Evolutionary conservation across 2,113 vertebrate species (phyloP).

Genomic region (Lonchura striata): DNA sequence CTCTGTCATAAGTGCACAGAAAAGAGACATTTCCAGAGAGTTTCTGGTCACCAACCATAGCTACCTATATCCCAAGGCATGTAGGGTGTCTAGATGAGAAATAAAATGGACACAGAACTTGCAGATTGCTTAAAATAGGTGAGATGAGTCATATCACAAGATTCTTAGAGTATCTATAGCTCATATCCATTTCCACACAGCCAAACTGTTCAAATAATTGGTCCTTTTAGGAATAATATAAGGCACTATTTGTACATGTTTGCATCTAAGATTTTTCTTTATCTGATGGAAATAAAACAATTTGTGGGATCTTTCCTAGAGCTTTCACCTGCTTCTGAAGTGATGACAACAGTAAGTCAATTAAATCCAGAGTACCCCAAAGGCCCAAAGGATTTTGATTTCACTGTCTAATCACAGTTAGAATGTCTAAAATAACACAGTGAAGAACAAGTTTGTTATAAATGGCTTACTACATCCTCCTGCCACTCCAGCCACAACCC

Average conservation of each 20-base stretch:
- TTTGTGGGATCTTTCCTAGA: not conserved
- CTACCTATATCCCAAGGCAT: not conserved
- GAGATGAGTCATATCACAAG: not conserved
- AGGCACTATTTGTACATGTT: not conserved
- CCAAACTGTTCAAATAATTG: not conserved
- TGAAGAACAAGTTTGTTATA: not conserved
- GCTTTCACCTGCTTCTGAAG: not conserved
- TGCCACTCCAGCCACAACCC: not conserved
- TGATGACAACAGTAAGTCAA: not conserved
- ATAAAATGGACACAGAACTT: not conserved
- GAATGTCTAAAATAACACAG: not conserved
- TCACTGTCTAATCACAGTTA: not conserved
- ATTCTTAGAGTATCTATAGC: not conserved
- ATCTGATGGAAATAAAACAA: not conserved
- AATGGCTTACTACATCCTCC: not conserved
- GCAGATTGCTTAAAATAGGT: not conserved
- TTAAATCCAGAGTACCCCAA: not conserved
- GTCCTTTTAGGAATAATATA: not conserved
- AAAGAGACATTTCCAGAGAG: not conserved
- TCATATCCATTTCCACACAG: not conserved
- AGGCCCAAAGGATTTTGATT: not conserved
- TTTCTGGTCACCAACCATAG: not conserved
- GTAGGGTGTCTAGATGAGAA: not conserved
- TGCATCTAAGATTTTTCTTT: not conserved
- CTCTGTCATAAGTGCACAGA: not conserved